Evolutionary conservation across 2,888 invertebrate genomes (phyloP), one percentile per base, ranked within the genome.

Genomic region (Polydrusus pterygomalis): DNA sequence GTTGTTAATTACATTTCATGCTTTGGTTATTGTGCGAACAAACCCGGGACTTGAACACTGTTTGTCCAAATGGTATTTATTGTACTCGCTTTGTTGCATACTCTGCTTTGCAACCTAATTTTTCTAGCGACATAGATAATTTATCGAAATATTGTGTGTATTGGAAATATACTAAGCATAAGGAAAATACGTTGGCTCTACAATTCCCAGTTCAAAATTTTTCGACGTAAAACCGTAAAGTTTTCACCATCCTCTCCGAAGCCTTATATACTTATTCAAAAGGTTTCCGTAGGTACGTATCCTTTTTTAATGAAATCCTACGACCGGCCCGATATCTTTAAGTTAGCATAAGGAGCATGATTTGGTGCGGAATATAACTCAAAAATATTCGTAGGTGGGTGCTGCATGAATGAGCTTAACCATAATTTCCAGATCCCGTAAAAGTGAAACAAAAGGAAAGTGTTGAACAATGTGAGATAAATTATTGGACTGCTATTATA

Each of bases 171-270:
- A 25, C 8, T n/a, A 13, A 54, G n/a, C 30, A 7, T 13, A n/a
- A 17, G 6, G 18, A 25, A 54, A 30, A 30, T 30, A 54, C 30
- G 15, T 15, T 2, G 34, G 9, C 56, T 34, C 34, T 30, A 15
- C 34, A 56, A 56, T 56, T 34, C 11, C 56, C 56, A 56, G 34
- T 56, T 34, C 56, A 56, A n/a, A 56, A 56, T 56, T 56, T 56
- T 15, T 56, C 30, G 56, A 56, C n/a, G 56, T 34, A 34, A n/a
- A 56, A 56, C 56, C 56, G 56, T 56, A 8, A 56, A 34, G 56
- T 34, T 56, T 56, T 56, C 34, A 56, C 56, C 56, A n/a, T 34
- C 30, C 34, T 56, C 56, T 34, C 15, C 56, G 56, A 34, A 8
- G 56, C 56, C 30, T 30, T 56, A 30, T 56, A 56, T 56, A 30